Evolutionary conservation across 2,797 vertebrate species (phyloP), one percentile per base, ranked within the genome.

Genomic region (Catostomus latipinnis): DNA sequence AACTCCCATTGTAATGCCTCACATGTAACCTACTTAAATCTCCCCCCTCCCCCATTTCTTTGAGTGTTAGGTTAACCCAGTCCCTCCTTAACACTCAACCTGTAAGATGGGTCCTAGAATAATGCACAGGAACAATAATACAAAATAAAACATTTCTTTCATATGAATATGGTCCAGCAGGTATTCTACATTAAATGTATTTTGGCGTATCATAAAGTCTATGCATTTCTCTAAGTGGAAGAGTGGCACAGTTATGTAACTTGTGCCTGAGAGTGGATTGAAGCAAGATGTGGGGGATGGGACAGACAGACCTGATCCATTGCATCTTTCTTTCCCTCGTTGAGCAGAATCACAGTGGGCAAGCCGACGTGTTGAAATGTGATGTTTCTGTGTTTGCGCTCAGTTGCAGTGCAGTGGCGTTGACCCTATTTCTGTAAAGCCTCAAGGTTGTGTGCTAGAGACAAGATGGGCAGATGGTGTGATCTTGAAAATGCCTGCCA

Each of bases 221-320:
- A 56, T 54, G 34, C 34, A 71, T 71, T 70, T 69, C 81, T 81
- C 56, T 83, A 75, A 11, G 53, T 82, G 69, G 65, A 63, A 73
- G 88, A 92, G 90, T 89, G 86, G 91, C 85, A 89, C 88, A 84
- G 90, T 94, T 94, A 94, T 93, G 92, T 93, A 94, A 94, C 84
- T 74, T 46, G 71, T 70, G 86, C 87, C 89, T 69, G 84, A 86
- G 88, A 80, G 86, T 87, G 87, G 87, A 83, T 83, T 82, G 89
- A 87, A 89, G 85, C 82, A 82, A 85, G 62, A 81, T 34, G 74
- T 87, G 72, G 81, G 83, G 82, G 78, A 84, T 82, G 80, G 76
- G 77, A 85, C 16, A 49, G 71, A 63, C 76, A 65, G 67, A 78
- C 73, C 78, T 50, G 53, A 81, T 81, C 78, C 74, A 81, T 81